These are phyloP conservation scores for Corythaixoides concolor DNA, from an alignment of 2,113 vertebrate genomes.

Conservation along the genomic window DNA sequence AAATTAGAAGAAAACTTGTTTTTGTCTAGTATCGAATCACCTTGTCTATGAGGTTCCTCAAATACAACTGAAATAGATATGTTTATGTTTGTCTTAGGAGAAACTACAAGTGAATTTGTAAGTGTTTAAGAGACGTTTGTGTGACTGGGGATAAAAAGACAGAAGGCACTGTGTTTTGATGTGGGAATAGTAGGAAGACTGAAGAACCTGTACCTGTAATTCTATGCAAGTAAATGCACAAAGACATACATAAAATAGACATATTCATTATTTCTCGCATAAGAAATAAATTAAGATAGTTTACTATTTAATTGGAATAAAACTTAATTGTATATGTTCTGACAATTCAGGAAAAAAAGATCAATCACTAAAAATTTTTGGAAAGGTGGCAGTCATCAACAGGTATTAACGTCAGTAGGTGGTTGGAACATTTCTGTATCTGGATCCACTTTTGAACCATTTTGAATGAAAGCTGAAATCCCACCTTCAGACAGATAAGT, in stretches of 20 bases:
- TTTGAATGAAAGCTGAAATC: not conserved
- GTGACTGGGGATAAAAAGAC: not conserved
- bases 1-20: not conserved
- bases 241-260: not conserved
- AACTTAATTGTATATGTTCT: not conserved
- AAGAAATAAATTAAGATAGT: not conserved
- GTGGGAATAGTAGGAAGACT: not conserved
- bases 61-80: not conserved
- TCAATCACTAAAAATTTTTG: not conserved
- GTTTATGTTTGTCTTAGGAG: not conserved
- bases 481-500: not conserved
- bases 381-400: not conserved
- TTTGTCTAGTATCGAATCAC: not conserved
- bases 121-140: not conserved
- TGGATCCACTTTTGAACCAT: not conserved
- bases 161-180: not conserved
- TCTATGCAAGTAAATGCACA: not conserved
- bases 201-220: not conserved
- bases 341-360: not conserved
- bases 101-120: not conserved
- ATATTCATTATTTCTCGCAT: not conserved
- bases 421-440: not conserved
- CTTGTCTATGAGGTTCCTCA: not conserved
- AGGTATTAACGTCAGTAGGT: not conserved
- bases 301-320: not conserved